Conservation (phyloP, 2,888 invertebrate genomes). For the Drosophila kokeensis region DNA sequence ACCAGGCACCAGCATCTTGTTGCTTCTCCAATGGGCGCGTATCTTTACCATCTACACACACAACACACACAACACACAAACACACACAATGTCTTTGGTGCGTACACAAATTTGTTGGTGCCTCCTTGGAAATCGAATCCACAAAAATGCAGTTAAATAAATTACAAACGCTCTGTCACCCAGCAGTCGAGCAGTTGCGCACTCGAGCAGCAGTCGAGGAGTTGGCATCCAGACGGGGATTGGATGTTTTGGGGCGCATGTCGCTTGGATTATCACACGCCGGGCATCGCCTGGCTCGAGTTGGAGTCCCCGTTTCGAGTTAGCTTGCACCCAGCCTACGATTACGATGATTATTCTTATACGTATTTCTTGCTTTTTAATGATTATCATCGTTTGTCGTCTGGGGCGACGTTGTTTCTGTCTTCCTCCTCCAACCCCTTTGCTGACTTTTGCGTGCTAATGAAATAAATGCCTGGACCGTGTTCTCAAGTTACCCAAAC, state of each 20-base stretch:
- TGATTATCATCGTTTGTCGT: slow-evolving; percentile 61
- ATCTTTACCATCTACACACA: slow-evolving; percentile 68
- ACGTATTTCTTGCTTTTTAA: slow-evolving; percentile 58
- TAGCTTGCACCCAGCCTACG: slow-evolving; percentile 41
- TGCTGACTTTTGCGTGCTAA: slow-evolving; percentile 66
- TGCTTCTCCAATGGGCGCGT: slow-evolving; percentile 52
- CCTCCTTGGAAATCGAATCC: slow-evolving; percentile 76
- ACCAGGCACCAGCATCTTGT: slow-evolving; percentile 66
- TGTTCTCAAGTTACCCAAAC: slow-evolving; percentile 74
- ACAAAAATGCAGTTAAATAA: slow-evolving; percentile 82
- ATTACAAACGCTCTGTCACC: slow-evolving; percentile 81
- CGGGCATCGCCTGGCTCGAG: slow-evolving; percentile 59
- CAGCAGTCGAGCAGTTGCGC: slow-evolving; percentile 52
- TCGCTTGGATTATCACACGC: slow-evolving; percentile 72
- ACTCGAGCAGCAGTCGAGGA: slow-evolving; percentile 10
- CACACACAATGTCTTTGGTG: slow-evolving; percentile 45
- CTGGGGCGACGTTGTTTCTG: slow-evolving; percentile 14
- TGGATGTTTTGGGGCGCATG: slow-evolving; percentile 60
- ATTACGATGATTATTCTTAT: slow-evolving; percentile 63
- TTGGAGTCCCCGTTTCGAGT: slow-evolving; percentile 6
- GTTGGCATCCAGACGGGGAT: slow-evolving; percentile 17
- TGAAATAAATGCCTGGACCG: slow-evolving; percentile 78
- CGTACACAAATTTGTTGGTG: slow-evolving; percentile 70
- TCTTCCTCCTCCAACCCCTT: slow-evolving; percentile 20
- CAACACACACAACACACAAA: slow-evolving; percentile 13